Evolutionary conservation across 64 coral and sea anemone species (phyloP).

Genomic region (Actinia equina): DNA sequence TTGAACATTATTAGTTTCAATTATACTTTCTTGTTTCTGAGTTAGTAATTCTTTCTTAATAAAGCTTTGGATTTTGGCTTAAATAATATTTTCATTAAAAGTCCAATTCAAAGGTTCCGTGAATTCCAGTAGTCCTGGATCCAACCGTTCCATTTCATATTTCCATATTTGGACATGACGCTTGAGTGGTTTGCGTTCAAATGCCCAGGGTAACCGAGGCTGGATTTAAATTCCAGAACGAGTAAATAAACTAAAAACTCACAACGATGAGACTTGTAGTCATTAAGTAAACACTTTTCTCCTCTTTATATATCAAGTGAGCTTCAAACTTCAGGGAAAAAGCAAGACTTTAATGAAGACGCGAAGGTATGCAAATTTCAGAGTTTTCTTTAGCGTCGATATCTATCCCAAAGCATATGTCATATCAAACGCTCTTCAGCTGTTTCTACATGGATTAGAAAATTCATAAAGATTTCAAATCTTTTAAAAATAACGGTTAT

Average conservation of each 20-base stretch:
- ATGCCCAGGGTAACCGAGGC: slow-evolving; percentile 31
- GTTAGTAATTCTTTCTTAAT: too few relatives aligned
- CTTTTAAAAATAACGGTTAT: not conserved
- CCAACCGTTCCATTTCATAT: not conserved
- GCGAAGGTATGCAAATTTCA: not conserved
- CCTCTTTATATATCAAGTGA: not conserved
- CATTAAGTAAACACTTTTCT: not conserved
- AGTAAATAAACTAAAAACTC: slow-evolving; percentile 10
- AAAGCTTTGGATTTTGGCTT: too few relatives aligned
- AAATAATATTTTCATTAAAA: too few relatives aligned
- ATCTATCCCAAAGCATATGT: not conserved
- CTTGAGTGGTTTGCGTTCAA: slow-evolving; percentile 24
- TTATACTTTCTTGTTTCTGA: too few relatives aligned
- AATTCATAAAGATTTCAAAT: not conserved
- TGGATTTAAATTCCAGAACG: not conserved
- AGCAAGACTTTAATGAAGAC: not conserved
- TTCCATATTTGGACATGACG: slow-evolving; percentile 28
- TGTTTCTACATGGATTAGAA: not conserved
- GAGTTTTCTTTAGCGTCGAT: not conserved
- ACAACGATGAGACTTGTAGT: not conserved
- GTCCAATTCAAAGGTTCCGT: too few relatives aligned
- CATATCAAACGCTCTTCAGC: not conserved
- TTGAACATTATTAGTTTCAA: too few relatives aligned
- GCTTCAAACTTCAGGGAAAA: not conserved
- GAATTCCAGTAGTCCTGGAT: not conserved